These are phyloP conservation scores for Campoplex nolae DNA, from an alignment of 2,888 invertebrate species.

Conservation along the genomic window DNA sequence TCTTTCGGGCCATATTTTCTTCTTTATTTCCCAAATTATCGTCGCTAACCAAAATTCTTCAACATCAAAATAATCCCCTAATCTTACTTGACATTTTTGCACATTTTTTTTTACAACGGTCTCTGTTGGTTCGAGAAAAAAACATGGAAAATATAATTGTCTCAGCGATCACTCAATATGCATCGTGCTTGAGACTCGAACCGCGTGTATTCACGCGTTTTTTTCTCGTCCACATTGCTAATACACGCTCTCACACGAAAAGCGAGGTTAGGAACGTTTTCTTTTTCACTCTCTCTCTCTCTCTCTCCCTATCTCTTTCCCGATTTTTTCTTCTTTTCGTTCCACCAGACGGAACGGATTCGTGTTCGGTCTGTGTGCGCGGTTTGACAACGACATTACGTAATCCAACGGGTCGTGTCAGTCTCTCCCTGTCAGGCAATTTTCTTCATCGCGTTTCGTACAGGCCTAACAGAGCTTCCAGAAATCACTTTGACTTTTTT, in stretches of 20 bases:
- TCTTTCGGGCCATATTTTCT: constrained; percentile 77
- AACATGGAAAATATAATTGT: background rate
- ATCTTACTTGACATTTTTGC: constrained; percentile 46
- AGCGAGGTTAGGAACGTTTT: background rate
- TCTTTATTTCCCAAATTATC: constrained; percentile 67
- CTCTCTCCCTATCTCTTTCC: background rate
- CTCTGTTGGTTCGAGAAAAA: background rate
- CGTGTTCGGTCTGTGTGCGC: constrained; percentile 70
- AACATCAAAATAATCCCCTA: background rate
- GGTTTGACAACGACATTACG: constrained; percentile 81
- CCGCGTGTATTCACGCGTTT: background rate
- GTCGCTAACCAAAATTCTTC: background rate
- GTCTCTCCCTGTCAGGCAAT: constrained; percentile 64
- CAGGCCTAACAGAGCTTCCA: constrained; percentile 26
- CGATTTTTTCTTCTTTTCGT: constrained; percentile 23
- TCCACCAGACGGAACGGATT: constrained; percentile 41
- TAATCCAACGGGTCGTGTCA: constrained; percentile 74
- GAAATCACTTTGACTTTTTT: constrained; percentile 24
- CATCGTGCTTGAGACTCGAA: background rate
- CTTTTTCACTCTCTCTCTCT: background rate
- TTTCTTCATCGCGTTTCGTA: constrained; percentile 51
- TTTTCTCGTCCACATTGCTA: background rate
- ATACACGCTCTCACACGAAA: background rate
- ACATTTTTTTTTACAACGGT: constrained; percentile 16
- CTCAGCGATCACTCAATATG: background rate